These are phyloP conservation scores for Myiotriccus ornatus DNA, from an alignment of 2,797 vertebrate species.

Conservation along the genomic window DNA sequence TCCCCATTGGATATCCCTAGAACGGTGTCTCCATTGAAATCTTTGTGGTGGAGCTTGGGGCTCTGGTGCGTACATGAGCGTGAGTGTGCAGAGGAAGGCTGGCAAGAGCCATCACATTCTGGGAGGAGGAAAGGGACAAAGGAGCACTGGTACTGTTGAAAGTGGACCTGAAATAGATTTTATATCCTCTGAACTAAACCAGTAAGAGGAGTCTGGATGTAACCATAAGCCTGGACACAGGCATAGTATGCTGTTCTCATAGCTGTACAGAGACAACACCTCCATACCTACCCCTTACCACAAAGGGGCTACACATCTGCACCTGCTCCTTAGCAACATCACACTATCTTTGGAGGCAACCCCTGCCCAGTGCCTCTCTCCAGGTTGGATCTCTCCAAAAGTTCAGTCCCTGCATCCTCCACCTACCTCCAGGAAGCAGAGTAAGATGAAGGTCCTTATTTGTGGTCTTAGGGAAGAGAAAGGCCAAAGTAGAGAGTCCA, in stretches of 20 bases:
- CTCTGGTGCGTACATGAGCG: background rate
- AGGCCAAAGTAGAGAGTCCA: rapidly evolving
- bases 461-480: background rate
- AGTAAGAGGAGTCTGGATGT: background rate
- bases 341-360: background rate
- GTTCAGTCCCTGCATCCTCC: background rate
- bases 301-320: background rate
- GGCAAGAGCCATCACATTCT: background rate
- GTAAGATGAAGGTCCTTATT: background rate
- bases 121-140: background rate
- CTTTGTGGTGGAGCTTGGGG: background rate
- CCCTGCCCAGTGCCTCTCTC: background rate
- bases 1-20: background rate
- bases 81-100: background rate
- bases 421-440: background rate
- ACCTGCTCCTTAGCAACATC: background rate
- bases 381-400: background rate
- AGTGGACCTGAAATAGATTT: background rate
- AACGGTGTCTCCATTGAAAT: background rate
- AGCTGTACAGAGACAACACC: background rate
- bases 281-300: background rate
- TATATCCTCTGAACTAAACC: background rate
- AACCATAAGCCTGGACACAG: rapidly evolving
- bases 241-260: background rate
- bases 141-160: background rate